Conservation (phyloP, 1,140 invertebrate genomes). For the Hyposmocoma kahamanoa region DNA sequence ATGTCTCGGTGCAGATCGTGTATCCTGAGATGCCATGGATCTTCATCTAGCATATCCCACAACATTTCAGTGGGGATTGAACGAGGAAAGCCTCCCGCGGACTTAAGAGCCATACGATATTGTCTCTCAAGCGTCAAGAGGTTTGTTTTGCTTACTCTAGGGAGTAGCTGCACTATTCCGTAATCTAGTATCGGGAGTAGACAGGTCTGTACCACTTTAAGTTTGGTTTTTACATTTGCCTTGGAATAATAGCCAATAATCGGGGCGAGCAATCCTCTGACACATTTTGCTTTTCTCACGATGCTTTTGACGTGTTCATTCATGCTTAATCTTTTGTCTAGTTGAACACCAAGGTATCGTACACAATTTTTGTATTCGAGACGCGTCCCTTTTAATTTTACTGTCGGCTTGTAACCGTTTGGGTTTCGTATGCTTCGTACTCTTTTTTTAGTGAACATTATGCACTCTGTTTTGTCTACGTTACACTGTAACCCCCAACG, state of each 20-base stretch:
- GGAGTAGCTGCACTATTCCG: slow-evolving; percentile 8
- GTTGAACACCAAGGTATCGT: slow-evolving; percentile 7
- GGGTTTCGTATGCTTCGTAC: not conserved
- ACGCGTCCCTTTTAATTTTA: slow-evolving; percentile 3
- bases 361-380: slow-evolving; percentile 8
- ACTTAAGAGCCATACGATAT: slow-evolving; percentile 7
- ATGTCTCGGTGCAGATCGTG: too few relatives aligned
- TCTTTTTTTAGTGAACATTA: slow-evolving; percentile 8
- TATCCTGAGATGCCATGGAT: too few relatives aligned
- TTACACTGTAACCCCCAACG: slow-evolving; percentile 8
- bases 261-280: not conserved
- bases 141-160: slow-evolving; percentile 9
- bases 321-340: slow-evolving; percentile 12
- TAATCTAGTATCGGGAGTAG: slow-evolving; percentile 11
- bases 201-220: slow-evolving; percentile 6
- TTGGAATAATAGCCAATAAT: slow-evolving; percentile 8
- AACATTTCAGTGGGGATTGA: too few relatives aligned
- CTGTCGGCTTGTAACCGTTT: slow-evolving; percentile 1
- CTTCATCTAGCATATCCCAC: too few relatives aligned
- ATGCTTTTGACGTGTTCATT: slow-evolving; percentile 1
- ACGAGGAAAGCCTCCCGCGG: slow-evolving; percentile 7
- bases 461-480: slow-evolving; percentile 2
- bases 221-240: slow-evolving; percentile 6
- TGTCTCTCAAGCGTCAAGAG: slow-evolving; percentile 5
- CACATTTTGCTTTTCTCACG: slow-evolving; percentile 4